Evolutionary conservation across 2,113 vertebrate genomes (phyloP), one percentile per base, ranked within the genome.

Genomic region (Chloropsis hardwickii): DNA sequence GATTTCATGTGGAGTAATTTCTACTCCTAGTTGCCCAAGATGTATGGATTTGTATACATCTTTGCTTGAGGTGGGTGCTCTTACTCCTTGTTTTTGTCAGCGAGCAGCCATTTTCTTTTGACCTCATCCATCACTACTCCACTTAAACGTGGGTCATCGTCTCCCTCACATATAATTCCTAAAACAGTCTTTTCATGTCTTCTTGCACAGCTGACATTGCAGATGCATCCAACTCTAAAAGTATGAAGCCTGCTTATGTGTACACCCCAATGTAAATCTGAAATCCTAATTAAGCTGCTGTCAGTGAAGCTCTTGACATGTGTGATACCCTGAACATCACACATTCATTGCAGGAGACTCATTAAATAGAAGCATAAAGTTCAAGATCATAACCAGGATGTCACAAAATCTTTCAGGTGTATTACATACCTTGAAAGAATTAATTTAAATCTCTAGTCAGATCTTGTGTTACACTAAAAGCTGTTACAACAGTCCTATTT

Each of bases 281-380:
- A 93, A 94, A 92, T 83, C 51, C 60, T 83, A 90, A 92, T 86
- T 88, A 78, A 81, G 27, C 39, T 69, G 45, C 33, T 83, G 66
- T 83, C 50, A 73, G 58, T 42, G 44, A 90, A 88, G 24, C 35
- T 83, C 67, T 83, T 95, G 71, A 78, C 71, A 47, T 29, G 18
- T 77, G 71, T 74, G 62, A 69, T 90, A 62, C 40, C 21, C 33
- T 93, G 60, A 81, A 47, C 21, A 60, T 82, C 80, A 77, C 16
- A 74, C 33, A 90, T 40, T 88, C 40, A 54, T 84, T 84, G 15
- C 27, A 78, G 29, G 42, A 92, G 27, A 92, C 44, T 64, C 40
- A 86, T 86, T 78, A 92, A 58, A 89, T 54, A 88, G 45, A 77
- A 77, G 33, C 19, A 70, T 70, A 18, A 86, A 92, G 50, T 86